These are phyloP conservation scores for Rhadina sibilatrix DNA, from an alignment of 2,113 vertebrate genomes.

Conservation along the genomic window DNA sequence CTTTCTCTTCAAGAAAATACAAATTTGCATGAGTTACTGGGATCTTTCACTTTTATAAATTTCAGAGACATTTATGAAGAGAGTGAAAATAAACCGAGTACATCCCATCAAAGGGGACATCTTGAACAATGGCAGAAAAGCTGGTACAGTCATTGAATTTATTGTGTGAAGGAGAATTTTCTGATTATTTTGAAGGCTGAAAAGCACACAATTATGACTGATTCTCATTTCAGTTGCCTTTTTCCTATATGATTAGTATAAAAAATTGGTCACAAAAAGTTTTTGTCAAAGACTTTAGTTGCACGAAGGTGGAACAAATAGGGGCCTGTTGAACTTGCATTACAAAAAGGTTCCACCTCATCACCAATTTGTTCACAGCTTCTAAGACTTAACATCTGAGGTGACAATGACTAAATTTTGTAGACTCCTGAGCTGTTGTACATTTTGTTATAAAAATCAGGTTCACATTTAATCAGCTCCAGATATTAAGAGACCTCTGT, in stretches of 20 bases:
- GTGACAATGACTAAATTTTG: neutral
- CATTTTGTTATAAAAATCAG: neutral
- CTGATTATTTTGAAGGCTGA: neutral
- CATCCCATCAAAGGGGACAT: neutral
- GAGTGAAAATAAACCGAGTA: neutral
- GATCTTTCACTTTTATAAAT: neutral
- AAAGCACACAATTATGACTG: neutral
- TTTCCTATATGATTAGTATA: neutral
- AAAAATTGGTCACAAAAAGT: neutral
- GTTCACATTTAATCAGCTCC: neutral
- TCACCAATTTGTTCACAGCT: neutral
- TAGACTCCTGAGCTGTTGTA: neutral
- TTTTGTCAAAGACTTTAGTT: neutral
- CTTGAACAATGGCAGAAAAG: neutral
- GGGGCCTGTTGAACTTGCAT: neutral
- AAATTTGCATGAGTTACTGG: neutral
- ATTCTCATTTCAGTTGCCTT: neutral
- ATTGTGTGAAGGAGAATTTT: neutral
- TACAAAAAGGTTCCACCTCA: neutral
- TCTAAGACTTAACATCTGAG: neutral
- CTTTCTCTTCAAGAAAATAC: neutral
- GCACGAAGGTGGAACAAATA: neutral
- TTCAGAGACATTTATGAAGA: neutral
- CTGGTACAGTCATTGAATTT: neutral
- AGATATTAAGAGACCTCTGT: neutral